These are phyloP conservation scores for Notolepis coatsorum DNA, from an alignment of 2,797 vertebrate genomes.

Conservation along the genomic window DNA sequence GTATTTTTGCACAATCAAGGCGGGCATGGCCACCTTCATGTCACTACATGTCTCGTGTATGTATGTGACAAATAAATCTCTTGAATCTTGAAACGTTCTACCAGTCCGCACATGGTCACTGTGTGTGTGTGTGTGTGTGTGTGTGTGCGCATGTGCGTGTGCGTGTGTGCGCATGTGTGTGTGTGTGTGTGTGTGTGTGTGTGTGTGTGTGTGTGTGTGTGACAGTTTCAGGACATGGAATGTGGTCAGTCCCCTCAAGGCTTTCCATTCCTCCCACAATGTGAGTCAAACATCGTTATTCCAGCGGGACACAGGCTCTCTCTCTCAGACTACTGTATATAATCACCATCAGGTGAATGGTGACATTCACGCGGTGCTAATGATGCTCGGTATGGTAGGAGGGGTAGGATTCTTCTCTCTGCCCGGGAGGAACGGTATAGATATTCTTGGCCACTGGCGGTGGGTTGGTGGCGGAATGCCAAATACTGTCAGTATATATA, in stretches of 20 bases:
- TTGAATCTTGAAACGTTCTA: too few species aligned
- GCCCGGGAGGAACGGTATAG: conserved; percentile 37
- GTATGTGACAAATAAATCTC: too few species aligned
- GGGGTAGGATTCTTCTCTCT: conserved; percentile 35
- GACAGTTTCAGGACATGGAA: conserved; percentile 25
- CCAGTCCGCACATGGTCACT: too few species aligned
- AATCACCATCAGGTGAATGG: conserved; percentile 60
- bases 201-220: too few species aligned
- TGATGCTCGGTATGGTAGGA: conserved; percentile 48
- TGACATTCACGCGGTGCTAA: conserved; percentile 59
- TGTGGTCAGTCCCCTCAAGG: conserved; percentile 20
- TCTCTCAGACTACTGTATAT: conserved; percentile 26
- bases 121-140: too few species aligned
- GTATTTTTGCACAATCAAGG: too few species aligned
- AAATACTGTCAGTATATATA: conserved; percentile 16
- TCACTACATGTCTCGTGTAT: too few species aligned
- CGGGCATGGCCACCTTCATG: too few species aligned
- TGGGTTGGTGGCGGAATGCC: conserved; percentile 40
- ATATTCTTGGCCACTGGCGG: conserved; percentile 34
- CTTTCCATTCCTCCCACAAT: conserved; percentile 41
- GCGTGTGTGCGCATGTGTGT: too few species aligned
- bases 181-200: too few species aligned
- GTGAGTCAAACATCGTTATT: conserved; percentile 66
- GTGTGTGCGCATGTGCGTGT: too few species aligned
- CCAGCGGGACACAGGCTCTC: conserved; percentile 41